Evolutionary conservation across 1,140 invertebrate genomes (phyloP).

Genomic region (Cylas formicarius): DNA sequence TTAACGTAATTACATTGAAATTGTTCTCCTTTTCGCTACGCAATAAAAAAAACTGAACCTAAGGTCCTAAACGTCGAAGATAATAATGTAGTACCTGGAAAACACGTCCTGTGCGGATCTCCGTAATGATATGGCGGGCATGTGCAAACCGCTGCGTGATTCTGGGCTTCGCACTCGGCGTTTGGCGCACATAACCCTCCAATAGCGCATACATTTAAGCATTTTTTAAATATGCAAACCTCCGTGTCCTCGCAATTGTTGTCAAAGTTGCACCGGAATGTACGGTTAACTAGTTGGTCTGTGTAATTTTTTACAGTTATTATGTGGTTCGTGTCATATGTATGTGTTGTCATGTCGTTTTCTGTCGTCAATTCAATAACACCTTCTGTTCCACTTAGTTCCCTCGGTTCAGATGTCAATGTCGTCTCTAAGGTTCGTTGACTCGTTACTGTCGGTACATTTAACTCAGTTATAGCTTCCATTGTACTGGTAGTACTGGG

Average conservation of each 20-base stretch:
- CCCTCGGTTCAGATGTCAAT: no score
- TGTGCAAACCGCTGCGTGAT: conserved; percentile 63
- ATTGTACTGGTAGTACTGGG: no score
- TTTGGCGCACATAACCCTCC: conserved; percentile 59
- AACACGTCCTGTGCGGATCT: conserved; percentile 38
- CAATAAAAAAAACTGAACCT: conserved; percentile 1
- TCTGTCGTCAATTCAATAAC: neutral
- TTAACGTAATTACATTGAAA: conserved; percentile 11
- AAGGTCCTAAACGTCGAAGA: conserved; percentile 13
- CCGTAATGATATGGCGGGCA: conserved; percentile 53
- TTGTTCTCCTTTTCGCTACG: no score
- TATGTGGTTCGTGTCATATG: neutral
- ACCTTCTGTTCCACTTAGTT: no score
- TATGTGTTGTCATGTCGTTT: neutral
- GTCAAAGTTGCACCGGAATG: conserved; percentile 41
- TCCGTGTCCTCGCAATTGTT: conserved; percentile 59
- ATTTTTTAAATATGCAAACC: conserved; percentile 60
- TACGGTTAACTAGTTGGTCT: conserved; percentile 11
- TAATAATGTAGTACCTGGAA: conserved; percentile 34
- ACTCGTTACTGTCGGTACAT: no score
- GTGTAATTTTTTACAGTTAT: conserved; percentile 18
- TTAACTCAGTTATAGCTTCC: no score
- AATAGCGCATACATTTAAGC: conserved; percentile 62
- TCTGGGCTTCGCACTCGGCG: conserved; percentile 59
- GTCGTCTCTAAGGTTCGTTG: no score